Percentiles rank a stretch among this genome's conserved stretches.
These are phyloP conservation scores for Enteromius anoplus DNA, from an alignment of 2,797 vertebrate species.

Conservation along the genomic window DNA sequence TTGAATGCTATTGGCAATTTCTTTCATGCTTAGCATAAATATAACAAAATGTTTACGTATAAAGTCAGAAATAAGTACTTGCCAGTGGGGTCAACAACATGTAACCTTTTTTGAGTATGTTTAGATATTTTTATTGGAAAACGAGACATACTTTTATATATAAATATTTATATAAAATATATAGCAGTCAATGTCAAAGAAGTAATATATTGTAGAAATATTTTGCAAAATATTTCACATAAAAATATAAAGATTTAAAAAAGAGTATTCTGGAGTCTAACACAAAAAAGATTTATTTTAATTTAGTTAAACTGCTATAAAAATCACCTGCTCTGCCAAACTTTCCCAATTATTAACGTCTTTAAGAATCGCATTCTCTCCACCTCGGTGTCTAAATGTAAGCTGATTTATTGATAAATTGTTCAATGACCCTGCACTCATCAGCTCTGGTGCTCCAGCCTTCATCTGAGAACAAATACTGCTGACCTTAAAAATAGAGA, in stretches of 20 bases:
- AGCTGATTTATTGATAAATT: slow-evolving; percentile 17
- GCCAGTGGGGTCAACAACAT: background rate
- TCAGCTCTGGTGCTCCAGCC: slow-evolving; percentile 37
- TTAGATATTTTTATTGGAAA: background rate
- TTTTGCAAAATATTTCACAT: no score
- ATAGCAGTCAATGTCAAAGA: no score
- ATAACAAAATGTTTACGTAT: background rate
- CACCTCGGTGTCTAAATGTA: background rate
- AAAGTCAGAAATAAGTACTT: background rate
- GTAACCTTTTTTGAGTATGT: background rate
- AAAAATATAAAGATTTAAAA: background rate
- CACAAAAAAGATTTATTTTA: slow-evolving; percentile 4
- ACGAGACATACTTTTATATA: background rate
- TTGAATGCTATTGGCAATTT: background rate
- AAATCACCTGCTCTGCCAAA: background rate
- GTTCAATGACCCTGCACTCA: slow-evolving; percentile 32
- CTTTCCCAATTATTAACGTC: background rate
- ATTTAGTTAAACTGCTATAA: background rate
- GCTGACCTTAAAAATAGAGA: slow-evolving; percentile 46
- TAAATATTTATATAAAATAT: background rate
- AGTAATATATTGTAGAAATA: no score
- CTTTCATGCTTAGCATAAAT: background rate
- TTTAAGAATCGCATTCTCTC: slow-evolving; percentile 15
- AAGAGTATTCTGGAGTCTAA: background rate
- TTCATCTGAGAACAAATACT: slow-evolving; percentile 44